phyloP scores from a whole-genome alignment of 2,888 invertebrate species.

The Cryptocheilus praepositus region DNA sequence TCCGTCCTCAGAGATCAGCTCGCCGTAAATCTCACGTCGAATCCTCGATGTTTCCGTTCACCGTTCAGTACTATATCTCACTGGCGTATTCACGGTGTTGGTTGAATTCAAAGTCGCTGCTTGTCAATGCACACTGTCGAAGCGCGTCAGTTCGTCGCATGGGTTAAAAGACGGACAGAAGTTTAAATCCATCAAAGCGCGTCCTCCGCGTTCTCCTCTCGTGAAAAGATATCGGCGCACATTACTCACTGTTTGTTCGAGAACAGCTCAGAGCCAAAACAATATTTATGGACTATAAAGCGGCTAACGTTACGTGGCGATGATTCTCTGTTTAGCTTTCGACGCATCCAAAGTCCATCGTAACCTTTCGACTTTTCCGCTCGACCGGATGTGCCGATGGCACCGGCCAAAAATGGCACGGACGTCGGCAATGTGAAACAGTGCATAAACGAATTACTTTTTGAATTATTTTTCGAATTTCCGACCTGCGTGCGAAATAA shows the following conservation, averaged over 20 bases:
- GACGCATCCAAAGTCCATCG: too few relatives aligned
- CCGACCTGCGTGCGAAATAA: too few relatives aligned
- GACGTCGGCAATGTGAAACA: too few relatives aligned
- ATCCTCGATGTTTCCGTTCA: not conserved
- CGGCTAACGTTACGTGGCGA: conserved; percentile 12
- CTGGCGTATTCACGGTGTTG: conserved; percentile 1
- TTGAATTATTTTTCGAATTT: too few relatives aligned
- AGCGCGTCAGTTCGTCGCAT: too few relatives aligned
- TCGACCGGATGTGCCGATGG: too few relatives aligned
- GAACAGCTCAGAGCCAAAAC: conserved; percentile 35
- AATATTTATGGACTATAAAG: conserved; percentile 51
- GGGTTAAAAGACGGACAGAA: too few relatives aligned
- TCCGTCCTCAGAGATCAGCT: too few relatives aligned
- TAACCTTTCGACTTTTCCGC: not conserved
- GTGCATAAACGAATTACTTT: too few relatives aligned
- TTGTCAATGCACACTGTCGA: not conserved
- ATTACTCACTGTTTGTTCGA: conserved; percentile 17
- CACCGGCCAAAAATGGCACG: not conserved
- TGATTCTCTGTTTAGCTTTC: not conserved
- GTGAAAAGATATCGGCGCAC: conserved; percentile 14
- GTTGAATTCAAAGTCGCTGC: not conserved
- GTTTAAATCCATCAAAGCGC: not conserved
- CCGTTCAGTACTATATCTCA: conserved; percentile 6
- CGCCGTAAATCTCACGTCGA: not conserved
- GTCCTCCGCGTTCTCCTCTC: conserved; percentile 3